Base-by-base conservation (phyloP, 2,797 vertebrate species). In the Acridotheres tristis region DNA sequence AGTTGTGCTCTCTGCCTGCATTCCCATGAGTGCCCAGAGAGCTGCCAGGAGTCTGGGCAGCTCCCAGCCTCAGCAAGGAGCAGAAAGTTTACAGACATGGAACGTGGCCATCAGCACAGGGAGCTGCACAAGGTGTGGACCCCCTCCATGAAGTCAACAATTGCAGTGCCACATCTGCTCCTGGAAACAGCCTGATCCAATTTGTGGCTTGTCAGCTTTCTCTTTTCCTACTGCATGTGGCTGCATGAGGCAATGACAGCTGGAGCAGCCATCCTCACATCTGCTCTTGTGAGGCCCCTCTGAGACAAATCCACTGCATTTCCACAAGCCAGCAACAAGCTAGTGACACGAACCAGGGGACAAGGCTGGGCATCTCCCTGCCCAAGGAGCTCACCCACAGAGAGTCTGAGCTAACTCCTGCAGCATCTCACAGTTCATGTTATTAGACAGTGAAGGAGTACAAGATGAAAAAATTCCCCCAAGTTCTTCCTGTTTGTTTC, bases 121-220 rank as follows among this genome's bases (percentile, higher is more conserved):
- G 0, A 3, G 34, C 69, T 1, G 1, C 18, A 21, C 59, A 20
- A 78, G 20, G 19, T 73, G 51, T 23, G 36, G 25, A 19, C 4
- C 5, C 23, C 5, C 21, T 81, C 42, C 7, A 5, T 1, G 26
- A 5, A 15, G 13, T 6, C 11, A 4, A 27, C 5, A 7, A 22
- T 3, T 68, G 16, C 57, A 69, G 42, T 4, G 1, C 13, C 5
- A 2, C 4, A 1, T 32, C 61, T 5, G 1, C 68, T 58, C 36
- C 17, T 5, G 51, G 75, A 43, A 90, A 75, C 61, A 42, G 42
- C 32, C 29, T 75, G 65, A 72, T 88, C 34, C 2, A 61, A 6
- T 90, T 47, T 77, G 76, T 48, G 68, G 14, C 6, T 55, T 73
- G 45, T 43, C 16, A 47, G 15, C 32, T 85, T 63, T 40, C 13